phyloP scores from a whole-genome alignment of 2,797 vertebrate species.

The Somateria mollissima region DNA sequence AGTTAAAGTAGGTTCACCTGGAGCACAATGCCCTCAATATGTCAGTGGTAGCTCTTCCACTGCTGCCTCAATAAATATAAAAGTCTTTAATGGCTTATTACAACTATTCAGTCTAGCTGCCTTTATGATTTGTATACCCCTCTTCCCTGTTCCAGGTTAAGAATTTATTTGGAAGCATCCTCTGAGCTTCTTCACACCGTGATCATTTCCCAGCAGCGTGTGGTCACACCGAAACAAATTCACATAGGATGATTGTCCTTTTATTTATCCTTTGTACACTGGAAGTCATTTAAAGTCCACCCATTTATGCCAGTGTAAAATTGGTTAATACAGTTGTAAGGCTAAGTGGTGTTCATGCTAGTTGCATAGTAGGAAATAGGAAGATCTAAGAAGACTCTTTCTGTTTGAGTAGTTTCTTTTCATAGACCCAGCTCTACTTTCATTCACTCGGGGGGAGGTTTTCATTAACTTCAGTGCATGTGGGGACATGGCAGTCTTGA shows the following conservation, averaged over 20 bases:
- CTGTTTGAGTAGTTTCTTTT: neutral
- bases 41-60: slow-evolving; percentile 24
- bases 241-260: slow-evolving; percentile 24
- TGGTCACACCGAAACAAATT: neutral
- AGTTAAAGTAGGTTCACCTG: slow-evolving; percentile 9
- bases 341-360: neutral
- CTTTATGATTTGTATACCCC: neutral
- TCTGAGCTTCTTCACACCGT: neutral
- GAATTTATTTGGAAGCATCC: slow-evolving; percentile 5
- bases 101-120: neutral
- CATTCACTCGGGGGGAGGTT: neutral
- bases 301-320: neutral
- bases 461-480: neutral
- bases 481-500: neutral
- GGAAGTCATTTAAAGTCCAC: slow-evolving; percentile 3
- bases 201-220: neutral
- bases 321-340: neutral
- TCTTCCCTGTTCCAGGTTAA: neutral
- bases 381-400: neutral
- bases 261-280: slow-evolving; percentile 21
- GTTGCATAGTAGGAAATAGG: neutral
- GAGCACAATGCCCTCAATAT: slow-evolving; percentile 1
- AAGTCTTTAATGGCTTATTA: slow-evolving; percentile 19
- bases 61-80: slow-evolving; percentile 4
- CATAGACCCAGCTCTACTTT: neutral